Evolutionary conservation across 2,797 vertebrate species (phyloP).

Genomic region (Liparis tanakae): DNA sequence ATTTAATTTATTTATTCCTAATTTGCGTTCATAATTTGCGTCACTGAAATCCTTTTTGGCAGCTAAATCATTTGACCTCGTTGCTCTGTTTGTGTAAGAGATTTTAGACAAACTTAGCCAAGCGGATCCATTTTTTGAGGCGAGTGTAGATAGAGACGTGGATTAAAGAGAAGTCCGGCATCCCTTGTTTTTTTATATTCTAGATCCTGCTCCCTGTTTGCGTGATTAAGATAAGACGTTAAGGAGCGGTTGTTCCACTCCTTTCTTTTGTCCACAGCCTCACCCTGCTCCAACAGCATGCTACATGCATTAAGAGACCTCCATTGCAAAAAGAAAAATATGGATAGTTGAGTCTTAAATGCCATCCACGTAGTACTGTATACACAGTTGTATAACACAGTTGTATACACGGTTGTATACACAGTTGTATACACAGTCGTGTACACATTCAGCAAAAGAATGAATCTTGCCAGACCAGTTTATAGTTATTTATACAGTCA

Average conservation of each 20-base stretch:
- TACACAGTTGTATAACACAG: neutral
- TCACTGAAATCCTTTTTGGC: neutral
- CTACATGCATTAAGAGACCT: slow-evolving; percentile 7
- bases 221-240: slow-evolving; percentile 18
- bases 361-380: slow-evolving; percentile 2
- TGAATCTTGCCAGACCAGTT: neutral
- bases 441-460: neutral
- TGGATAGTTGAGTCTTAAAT: slow-evolving; percentile 10
- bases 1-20: neutral
- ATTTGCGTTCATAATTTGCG: neutral
- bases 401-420: neutral
- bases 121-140: neutral
- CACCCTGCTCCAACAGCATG: slow-evolving; percentile 48
- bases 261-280: slow-evolving; percentile 56
- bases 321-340: slow-evolving; percentile 29
- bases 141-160: neutral
- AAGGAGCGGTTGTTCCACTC: slow-evolving; percentile 22
- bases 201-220: slow-evolving; percentile 30
- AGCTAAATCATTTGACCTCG: neutral
- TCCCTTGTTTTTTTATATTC: neutral
- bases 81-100: neutral
- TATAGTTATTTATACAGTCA: slow-evolving; percentile 9
- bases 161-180: neutral
- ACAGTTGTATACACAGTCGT: neutral
- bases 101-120: neutral